Evolutionary conservation across 1,140 invertebrate genomes (phyloP), one percentile per base, ranked within the genome.

Genomic region (Laodelphax striatellus): DNA sequence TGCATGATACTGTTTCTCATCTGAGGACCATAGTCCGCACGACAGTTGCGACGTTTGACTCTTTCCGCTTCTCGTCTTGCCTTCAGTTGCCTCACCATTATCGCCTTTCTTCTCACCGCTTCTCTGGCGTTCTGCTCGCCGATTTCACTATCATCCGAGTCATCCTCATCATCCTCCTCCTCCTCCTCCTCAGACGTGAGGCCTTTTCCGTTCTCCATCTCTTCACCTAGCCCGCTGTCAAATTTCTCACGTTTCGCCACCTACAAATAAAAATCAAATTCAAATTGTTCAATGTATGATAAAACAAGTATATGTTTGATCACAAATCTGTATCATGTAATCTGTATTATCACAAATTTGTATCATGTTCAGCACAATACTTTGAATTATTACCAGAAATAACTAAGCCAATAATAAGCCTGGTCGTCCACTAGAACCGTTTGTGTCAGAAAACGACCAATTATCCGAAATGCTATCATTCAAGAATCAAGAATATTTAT

Each of bases 141-240:
- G 24, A 28, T 28, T 28, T 28, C 22, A n/a, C n/a, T n/a, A n/a
- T n/a, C n/a, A n/a, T n/a, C n/a, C n/a, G n/a, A 21, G 38, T 41
- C 42, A 2, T 60, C 54, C 28, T 16, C 17, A 8, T 42, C 19
- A 14, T 21, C 24, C 22, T 55, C 50, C n/a, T 65, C 65, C 8
- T 31, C 60, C 2, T 70, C 65, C 6, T 68, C 64, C 17, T 67
- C 66, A 1, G 55, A 62, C 1, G 63, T 43, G 19, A 21, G 11
- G 13, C 44, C 28, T 62, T 65, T 56, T 22, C 31, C 38, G 70
- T 72, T 64, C 71, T 73, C 52, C 68, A 63, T 64, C 55, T 76
- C 75, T 52, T 80, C 78, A 2, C 75, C 78, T 17, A 82, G 70
- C 5, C 79, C 79, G 61, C 77, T 80, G 67, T 82, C 79, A 34